Percentiles rank a stretch among this genome's conserved stretches.
Conservation (phyloP, 2,113 vertebrate species). For the Gopherus flavomarginatus region DNA sequence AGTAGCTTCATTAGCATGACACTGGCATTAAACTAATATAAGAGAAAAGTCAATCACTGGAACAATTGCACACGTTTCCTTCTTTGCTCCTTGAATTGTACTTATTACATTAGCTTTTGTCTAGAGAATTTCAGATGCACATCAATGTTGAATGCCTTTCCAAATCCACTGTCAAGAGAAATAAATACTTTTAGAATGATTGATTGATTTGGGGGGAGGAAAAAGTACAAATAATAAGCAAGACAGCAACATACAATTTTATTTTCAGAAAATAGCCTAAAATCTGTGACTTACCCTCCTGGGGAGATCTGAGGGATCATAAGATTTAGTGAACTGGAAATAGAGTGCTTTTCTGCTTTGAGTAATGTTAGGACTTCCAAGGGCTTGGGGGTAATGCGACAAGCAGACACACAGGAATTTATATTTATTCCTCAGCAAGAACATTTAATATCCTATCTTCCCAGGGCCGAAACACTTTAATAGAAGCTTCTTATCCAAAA, state of each 20-base stretch:
- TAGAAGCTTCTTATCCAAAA: slow-evolving; percentile 14
- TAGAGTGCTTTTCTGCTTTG: neutral
- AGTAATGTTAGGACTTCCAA: neutral
- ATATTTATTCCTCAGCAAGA: neutral
- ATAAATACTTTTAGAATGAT: slow-evolving; percentile 25
- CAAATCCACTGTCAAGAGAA: slow-evolving; percentile 27
- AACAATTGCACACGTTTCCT: neutral
- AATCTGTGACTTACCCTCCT: slow-evolving; percentile 2
- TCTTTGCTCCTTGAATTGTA: slow-evolving; percentile 3
- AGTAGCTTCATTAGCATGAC: neutral
- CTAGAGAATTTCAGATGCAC: slow-evolving; percentile 27
- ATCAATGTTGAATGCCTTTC: slow-evolving; percentile 21
- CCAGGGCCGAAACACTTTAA: neutral
- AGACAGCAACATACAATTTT: neutral
- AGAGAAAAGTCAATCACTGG: neutral
- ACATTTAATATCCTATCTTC: neutral
- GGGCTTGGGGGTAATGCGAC: neutral
- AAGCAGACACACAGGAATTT: neutral
- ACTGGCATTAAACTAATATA: slow-evolving; percentile 2
- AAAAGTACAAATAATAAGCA: slow-evolving; percentile 18
- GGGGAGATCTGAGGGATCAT: slow-evolving; percentile 1
- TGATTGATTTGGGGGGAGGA: slow-evolving; percentile 5
- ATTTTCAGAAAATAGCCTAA: slow-evolving; percentile 46
- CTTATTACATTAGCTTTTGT: slow-evolving; percentile 26
- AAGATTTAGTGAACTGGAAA: slow-evolving; percentile 22